These are phyloP conservation scores for Trypoxylon attenuatum DNA, from an alignment of 2,888 invertebrate species.

Conservation along the genomic window DNA sequence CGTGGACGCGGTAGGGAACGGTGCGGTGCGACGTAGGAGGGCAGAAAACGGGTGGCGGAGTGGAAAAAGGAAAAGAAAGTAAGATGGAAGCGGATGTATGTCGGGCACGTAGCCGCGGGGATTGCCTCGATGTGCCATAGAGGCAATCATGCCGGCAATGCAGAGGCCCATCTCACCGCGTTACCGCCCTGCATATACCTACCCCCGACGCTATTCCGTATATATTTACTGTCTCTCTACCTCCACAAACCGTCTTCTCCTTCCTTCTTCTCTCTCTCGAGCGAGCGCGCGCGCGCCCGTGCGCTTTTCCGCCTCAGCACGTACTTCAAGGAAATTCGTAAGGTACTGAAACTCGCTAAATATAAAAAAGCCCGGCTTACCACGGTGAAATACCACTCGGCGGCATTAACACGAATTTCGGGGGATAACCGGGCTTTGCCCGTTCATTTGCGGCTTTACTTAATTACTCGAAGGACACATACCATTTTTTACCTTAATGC, in stretches of 20 bases:
- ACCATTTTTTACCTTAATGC: no score
- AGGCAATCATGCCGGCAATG: slow-evolving; percentile 75
- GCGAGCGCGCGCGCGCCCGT: not conserved
- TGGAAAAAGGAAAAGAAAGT: slow-evolving; percentile 54
- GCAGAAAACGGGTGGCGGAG: slow-evolving; percentile 48
- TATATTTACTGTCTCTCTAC: slow-evolving; percentile 58
- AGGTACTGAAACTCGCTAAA: slow-evolving; percentile 38
- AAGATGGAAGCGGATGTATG: slow-evolving; percentile 72
- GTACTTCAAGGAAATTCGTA: slow-evolving; percentile 50
- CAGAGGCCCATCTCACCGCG: slow-evolving; percentile 72
- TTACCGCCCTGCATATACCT: slow-evolving; percentile 73
- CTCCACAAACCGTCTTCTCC: slow-evolving; percentile 44
- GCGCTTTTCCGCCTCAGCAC: slow-evolving; percentile 19
- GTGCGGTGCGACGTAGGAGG: slow-evolving; percentile 41
- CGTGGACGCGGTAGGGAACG: slow-evolving; percentile 33
- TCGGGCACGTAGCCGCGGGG: slow-evolving; percentile 74
- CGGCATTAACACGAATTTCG: no score
- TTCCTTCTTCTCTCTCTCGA: not conserved
- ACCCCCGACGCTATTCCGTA: slow-evolving; percentile 59
- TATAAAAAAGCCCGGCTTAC: no score
- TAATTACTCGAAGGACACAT: no score
- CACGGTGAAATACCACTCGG: no score
- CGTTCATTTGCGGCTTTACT: no score
- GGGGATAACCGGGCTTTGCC: no score
- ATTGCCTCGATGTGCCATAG: slow-evolving; percentile 75